phyloP scores from a whole-genome alignment of 2,888 invertebrate species.

The Limnephilus lunatus region DNA sequence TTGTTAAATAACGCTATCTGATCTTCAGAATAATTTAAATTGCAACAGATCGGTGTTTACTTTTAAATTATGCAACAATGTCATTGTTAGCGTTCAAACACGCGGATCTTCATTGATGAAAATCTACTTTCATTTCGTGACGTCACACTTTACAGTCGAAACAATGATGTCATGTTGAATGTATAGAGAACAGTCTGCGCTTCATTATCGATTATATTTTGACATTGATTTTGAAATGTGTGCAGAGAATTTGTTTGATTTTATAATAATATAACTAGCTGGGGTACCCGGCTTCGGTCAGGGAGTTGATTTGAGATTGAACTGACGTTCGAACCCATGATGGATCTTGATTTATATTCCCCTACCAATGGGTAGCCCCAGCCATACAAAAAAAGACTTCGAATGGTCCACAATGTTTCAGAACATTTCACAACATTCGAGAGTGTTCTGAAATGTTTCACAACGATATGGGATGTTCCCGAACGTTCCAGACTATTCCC shows the following conservation, averaged over 20 bases:
- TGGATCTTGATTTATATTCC: too few relatives aligned
- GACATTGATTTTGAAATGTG: neutral
- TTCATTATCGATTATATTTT: neutral
- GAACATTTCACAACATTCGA: too few relatives aligned
- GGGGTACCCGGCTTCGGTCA: too few relatives aligned
- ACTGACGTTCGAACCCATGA: too few relatives aligned
- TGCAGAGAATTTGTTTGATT: neutral
- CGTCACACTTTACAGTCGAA: neutral
- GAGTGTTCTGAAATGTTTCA: too few relatives aligned
- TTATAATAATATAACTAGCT: neutral
- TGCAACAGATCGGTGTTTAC: neutral
- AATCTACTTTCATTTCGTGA: neutral
- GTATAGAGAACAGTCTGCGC: neutral
- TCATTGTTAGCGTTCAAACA: neutral
- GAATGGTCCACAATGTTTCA: too few relatives aligned
- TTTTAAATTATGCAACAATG: neutral
- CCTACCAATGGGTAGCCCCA: too few relatives aligned
- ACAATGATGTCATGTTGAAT: neutral
- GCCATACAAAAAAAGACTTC: too few relatives aligned
- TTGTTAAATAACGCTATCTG: neutral
- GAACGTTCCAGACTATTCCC: too few relatives aligned
- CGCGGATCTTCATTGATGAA: neutral
- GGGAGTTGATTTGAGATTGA: too few relatives aligned
- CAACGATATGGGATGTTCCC: too few relatives aligned
- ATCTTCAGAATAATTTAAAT: neutral